Evolutionary conservation across 2,797 vertebrate genomes (phyloP).

Genomic region (Anomalospiza imberbis): DNA sequence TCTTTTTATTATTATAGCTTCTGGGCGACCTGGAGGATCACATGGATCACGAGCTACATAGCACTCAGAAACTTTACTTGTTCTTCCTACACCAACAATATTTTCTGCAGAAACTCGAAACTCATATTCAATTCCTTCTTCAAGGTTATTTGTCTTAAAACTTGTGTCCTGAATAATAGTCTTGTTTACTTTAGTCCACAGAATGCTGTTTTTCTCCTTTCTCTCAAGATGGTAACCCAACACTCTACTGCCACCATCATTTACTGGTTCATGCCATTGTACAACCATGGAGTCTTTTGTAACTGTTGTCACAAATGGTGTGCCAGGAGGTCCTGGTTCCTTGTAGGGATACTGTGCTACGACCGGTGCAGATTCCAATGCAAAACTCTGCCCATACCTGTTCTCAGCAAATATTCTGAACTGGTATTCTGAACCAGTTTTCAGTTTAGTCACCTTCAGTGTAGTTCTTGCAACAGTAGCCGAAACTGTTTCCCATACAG

Average conservation of each 20-base stretch:
- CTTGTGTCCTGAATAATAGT: slow-evolving; percentile 88
- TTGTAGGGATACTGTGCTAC: slow-evolving; percentile 96
- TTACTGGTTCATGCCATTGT: slow-evolving; percentile 95
- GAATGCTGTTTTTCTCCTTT: slow-evolving; percentile 98
- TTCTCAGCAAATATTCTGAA: slow-evolving; percentile 99
- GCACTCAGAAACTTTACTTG: slow-evolving; percentile 95
- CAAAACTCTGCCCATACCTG: slow-evolving; percentile 95
- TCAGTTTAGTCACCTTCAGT: slow-evolving; percentile 89
- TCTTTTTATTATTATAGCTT: slow-evolving; percentile 90
- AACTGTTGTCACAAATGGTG: slow-evolving; percentile 87
- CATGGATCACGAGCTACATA: slow-evolving; percentile 93
- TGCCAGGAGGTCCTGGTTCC: slow-evolving; percentile 96
- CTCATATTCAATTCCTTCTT: slow-evolving; percentile 96
- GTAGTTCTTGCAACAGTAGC: slow-evolving; percentile 89
- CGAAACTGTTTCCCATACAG: slow-evolving; percentile 91
- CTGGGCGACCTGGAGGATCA: slow-evolving; percentile 93
- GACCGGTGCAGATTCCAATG: slow-evolving; percentile 86
- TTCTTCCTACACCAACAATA: slow-evolving; percentile 93
- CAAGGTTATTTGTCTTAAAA: slow-evolving; percentile 91
- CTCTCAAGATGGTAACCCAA: slow-evolving; percentile 97
- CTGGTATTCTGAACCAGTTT: slow-evolving; percentile 96
- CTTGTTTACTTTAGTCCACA: slow-evolving; percentile 97
- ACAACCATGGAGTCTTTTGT: slow-evolving; percentile 92
- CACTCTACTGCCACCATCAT: slow-evolving; percentile 90
- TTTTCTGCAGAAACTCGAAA: slow-evolving; percentile 97